Evolutionary conservation across 1,140 invertebrate species (phyloP).

Genomic region (Stegodyphus dumicola): DNA sequence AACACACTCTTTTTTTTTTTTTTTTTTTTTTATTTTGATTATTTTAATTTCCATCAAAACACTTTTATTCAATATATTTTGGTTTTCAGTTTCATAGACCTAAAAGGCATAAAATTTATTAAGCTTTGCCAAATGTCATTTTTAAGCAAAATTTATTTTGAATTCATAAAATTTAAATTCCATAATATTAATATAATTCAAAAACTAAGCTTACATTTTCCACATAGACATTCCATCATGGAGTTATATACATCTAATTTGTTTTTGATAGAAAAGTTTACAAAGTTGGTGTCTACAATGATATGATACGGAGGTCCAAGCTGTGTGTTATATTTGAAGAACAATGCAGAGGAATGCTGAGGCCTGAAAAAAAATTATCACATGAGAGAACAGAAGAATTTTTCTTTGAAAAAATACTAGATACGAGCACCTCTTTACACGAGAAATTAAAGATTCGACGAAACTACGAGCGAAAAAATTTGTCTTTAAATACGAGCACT

Average conservation of each 20-base stretch:
- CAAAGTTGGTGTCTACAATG: constrained; percentile 97
- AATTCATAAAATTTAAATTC: no score
- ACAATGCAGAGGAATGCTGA: constrained; percentile 72
- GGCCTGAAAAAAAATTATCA: constrained; percentile 39
- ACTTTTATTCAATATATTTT: no score
- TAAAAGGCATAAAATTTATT: no score
- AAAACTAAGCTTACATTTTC: constrained; percentile 80
- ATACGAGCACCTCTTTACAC: no score
- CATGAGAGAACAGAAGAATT: constrained; percentile 43
- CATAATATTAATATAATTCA: background rate
- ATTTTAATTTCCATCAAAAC: no score
- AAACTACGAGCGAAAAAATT: no score
- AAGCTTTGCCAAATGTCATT: background rate
- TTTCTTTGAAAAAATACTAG: no score
- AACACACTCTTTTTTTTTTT: no score
- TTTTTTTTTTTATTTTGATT: no score
- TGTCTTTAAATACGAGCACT: no score
- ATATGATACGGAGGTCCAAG: constrained; percentile 98
- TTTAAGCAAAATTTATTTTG: background rate
- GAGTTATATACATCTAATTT: constrained; percentile 96
- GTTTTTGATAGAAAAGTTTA: constrained; percentile 99
- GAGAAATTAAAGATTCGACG: no score
- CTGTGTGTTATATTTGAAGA: constrained; percentile 99
- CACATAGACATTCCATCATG: constrained; percentile 99
- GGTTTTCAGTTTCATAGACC: no score